Conservation (phyloP, 2,113 vertebrate species). For the Channa argus region DNA sequence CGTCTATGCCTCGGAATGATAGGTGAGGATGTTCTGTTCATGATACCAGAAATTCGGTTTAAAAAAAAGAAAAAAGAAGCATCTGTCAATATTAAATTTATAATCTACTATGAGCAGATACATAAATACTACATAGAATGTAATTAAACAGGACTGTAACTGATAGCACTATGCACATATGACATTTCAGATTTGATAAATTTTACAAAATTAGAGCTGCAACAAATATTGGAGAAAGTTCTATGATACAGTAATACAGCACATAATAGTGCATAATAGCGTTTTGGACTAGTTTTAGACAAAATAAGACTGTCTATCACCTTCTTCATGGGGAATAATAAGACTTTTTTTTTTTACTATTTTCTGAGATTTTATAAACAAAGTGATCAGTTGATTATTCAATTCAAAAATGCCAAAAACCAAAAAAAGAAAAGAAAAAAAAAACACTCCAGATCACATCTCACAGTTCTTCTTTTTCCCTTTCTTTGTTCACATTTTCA, state of each 20-base stretch:
- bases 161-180: background rate
- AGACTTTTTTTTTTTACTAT: background rate
- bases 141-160: conserved; percentile 18
- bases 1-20: conserved; percentile 76
- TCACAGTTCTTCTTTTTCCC: background rate
- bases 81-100: conserved; percentile 5
- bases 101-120: conserved; percentile 6
- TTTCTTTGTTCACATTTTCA: background rate
- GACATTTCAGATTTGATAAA: conserved; percentile 20
- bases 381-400: too few relatives aligned
- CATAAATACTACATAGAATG: conserved; percentile 2
- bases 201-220: conserved; percentile 8
- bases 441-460: conserved; percentile 10
- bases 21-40: conserved; percentile 78
- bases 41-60: conserved; percentile 58
- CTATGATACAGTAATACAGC: too few relatives aligned
- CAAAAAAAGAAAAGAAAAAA: too few relatives aligned
- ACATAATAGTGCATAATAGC: too few relatives aligned
- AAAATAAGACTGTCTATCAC: background rate
- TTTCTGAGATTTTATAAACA: background rate
- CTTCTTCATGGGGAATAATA: background rate
- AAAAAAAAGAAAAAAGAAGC: conserved; percentile 8
- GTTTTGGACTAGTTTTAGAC: conserved; percentile 24
- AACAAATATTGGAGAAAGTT: background rate
- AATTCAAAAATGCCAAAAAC: too few relatives aligned